Conservation (phyloP, 2,888 invertebrate species). For the Reticulitermes lucifugus region DNA sequence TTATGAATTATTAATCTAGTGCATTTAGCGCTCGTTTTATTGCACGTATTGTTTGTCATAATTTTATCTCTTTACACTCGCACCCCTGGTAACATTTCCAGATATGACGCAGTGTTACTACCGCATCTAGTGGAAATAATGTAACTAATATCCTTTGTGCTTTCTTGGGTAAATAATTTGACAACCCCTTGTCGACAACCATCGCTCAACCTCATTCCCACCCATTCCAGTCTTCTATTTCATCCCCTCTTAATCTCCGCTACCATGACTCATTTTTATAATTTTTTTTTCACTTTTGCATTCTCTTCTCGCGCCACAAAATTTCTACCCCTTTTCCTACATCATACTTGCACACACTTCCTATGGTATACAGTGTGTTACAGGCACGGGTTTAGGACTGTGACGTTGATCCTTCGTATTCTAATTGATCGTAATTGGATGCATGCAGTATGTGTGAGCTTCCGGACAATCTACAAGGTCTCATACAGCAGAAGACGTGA, state of each 20-base stretch:
- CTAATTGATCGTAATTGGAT: too few relatives aligned
- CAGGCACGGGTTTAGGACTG: not conserved
- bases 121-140: slow-evolving; percentile 21
- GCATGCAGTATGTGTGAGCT: too few relatives aligned
- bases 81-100: not conserved
- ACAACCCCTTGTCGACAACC: slow-evolving; percentile 30
- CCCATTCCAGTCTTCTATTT: slow-evolving; percentile 9
- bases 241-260: slow-evolving; percentile 21
- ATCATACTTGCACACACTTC: not conserved
- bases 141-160: slow-evolving; percentile 33
- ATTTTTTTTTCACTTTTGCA: slow-evolving; percentile 23
- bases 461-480: too few relatives aligned
- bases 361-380: not conserved
- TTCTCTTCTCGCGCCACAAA: slow-evolving; percentile 10
- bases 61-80: not conserved
- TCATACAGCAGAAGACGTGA: too few relatives aligned
- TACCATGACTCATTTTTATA: not conserved
- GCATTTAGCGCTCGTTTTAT: not conserved
- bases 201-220: slow-evolving; percentile 31
- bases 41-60: not conserved
- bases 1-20: too few relatives aligned
- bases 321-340: not conserved
- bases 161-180: slow-evolving; percentile 35
- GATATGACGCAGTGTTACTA: slow-evolving; percentile 7
- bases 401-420: too few relatives aligned